Conservation (phyloP, 2,113 vertebrate genomes). For the Phainopepla nitens region DNA sequence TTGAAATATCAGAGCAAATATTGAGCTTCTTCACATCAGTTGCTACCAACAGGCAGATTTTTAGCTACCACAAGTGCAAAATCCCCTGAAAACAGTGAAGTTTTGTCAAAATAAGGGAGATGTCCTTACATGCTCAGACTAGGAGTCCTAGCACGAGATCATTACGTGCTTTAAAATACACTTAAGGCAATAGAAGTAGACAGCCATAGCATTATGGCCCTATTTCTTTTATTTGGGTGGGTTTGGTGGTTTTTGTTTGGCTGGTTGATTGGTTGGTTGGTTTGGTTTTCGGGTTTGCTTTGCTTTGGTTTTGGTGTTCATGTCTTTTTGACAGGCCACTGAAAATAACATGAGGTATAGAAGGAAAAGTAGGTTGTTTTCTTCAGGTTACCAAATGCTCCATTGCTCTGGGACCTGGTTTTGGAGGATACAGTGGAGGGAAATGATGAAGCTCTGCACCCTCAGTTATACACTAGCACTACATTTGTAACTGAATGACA, state of each 20-base stretch:
- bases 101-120: not conserved
- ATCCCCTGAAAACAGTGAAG: not conserved
- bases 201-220: not conserved
- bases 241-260: not conserved
- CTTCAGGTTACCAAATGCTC: not conserved
- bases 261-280: not conserved
- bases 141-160: not conserved
- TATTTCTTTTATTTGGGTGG: not conserved
- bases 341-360: not conserved
- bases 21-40: not conserved
- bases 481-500: not conserved
- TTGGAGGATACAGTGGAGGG: not conserved
- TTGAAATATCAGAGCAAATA: not conserved
- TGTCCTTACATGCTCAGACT: not conserved
- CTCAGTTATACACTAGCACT: not conserved
- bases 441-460: not conserved
- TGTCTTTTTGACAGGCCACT: not conserved
- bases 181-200: not conserved
- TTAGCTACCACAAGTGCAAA: not conserved
- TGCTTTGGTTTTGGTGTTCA: not conserved
- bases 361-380: not conserved
- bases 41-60: not conserved
- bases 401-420: not conserved
- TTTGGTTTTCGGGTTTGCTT: not conserved
- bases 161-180: not conserved